A percentile compares a stretch with the other conserved stretches of the same genome.
Conservation (phyloP, 1,140 invertebrate genomes). For the Drosophila nigromelanica region DNA sequence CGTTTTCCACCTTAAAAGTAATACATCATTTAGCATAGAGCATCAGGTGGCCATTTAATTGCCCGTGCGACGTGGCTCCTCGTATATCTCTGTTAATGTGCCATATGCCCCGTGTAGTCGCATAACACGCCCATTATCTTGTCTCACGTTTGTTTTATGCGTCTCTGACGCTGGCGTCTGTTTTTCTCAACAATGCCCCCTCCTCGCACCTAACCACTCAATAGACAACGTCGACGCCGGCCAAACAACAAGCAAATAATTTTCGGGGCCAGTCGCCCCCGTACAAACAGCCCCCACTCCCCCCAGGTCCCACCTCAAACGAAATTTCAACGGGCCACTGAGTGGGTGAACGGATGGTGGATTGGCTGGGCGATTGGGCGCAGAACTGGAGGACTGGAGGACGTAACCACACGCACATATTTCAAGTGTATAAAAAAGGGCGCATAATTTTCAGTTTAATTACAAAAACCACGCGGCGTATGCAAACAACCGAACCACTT, state of each 20-base stretch:
- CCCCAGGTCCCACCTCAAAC: too few species aligned
- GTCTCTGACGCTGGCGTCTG: constrained; percentile 48
- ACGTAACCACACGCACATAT: constrained; percentile 28
- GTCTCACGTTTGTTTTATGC: constrained; percentile 58
- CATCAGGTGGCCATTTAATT: constrained; percentile 45
- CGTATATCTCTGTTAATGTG: constrained; percentile 40
- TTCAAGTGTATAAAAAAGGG: constrained; percentile 67
- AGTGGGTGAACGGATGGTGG: background rate
- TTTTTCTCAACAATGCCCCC: constrained; percentile 4
- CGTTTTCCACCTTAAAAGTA: background rate
- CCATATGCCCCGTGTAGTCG: constrained; percentile 58
- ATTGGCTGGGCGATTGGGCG: background rate
- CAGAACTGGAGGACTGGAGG: background rate
- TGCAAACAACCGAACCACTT: background rate
- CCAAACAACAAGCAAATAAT: constrained; percentile 35
- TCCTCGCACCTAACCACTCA: background rate
- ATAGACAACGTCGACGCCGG: constrained; percentile 11
- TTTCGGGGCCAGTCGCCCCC: constrained; percentile 10
- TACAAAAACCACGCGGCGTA: constrained; percentile 62
- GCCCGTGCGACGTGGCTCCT: constrained; percentile 5
- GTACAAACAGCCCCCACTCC: background rate
- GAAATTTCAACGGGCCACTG: background rate
- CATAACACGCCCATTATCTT: constrained; percentile 73
- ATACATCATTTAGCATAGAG: constrained; percentile 27
- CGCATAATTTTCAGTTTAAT: constrained; percentile 73